Percentiles rank a stretch among this genome's conserved stretches.
Evolutionary conservation across 2,888 invertebrate genomes (phyloP).

Genomic region (Perithous albicinctus): DNA sequence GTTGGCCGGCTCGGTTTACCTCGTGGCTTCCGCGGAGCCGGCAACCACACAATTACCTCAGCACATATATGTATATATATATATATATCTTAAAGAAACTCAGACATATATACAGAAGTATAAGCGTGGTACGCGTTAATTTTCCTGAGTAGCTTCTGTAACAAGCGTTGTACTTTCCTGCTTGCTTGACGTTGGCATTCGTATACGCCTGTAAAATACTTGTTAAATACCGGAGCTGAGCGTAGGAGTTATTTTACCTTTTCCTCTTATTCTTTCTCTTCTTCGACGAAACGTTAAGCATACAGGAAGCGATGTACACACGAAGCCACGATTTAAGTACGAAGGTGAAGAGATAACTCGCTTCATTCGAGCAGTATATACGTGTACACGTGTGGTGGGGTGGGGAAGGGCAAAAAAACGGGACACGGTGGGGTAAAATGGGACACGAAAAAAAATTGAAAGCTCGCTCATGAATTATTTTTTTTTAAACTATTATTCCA

Average conservation of each 20-base stretch:
- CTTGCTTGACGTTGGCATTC: neutral
- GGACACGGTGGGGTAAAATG: too few species aligned
- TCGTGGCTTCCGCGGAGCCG: conserved; percentile 8
- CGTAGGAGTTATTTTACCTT: neutral
- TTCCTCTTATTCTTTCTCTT: conserved; percentile 6
- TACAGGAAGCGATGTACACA: conserved; percentile 45
- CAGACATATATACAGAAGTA: neutral
- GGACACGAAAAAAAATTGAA: too few species aligned
- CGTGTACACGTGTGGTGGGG: conserved; percentile 50
- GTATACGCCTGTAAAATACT: conserved; percentile 9
- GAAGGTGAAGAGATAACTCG: conserved; percentile 42
- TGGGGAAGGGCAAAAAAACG: too few species aligned
- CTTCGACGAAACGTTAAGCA: conserved; percentile 31
- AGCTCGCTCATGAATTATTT: too few species aligned
- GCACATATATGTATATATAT: too few species aligned
- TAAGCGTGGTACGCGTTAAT: conserved; percentile 11
- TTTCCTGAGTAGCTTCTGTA: neutral
- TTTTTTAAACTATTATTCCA: too few species aligned
- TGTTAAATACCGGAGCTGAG: conserved; percentile 18
- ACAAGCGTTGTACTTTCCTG: neutral
- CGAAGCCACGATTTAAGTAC: neutral
- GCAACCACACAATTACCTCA: neutral
- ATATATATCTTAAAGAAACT: neutral
- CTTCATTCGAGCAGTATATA: conserved; percentile 7
- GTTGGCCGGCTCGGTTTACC: neutral